phyloP scores from a whole-genome alignment of 2,113 vertebrate genomes.

The Henicopernis longicauda region DNA sequence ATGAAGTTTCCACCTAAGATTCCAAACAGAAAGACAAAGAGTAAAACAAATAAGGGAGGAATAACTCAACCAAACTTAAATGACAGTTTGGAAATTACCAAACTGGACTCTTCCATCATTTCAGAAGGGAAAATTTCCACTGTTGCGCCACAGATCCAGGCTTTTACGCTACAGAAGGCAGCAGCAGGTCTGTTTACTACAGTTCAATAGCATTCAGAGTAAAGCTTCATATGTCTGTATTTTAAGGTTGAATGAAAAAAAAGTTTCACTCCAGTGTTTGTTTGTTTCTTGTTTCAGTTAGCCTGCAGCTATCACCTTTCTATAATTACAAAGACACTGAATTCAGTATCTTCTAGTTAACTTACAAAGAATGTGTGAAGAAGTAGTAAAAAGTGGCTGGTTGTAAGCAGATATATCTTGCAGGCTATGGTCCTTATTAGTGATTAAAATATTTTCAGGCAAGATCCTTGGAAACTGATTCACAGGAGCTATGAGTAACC shows the following conservation, averaged over 20 bases:
- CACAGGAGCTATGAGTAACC: not conserved
- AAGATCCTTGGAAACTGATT: not conserved
- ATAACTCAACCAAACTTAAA: slow-evolving; percentile 91
- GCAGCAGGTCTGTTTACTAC: slow-evolving; percentile 84
- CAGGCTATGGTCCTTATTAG: not conserved
- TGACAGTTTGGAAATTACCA: slow-evolving; percentile 94
- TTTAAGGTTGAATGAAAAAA: not conserved
- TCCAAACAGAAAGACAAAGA: slow-evolving; percentile 96
- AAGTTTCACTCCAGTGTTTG: not conserved
- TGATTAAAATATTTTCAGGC: not conserved
- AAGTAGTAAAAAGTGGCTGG: not conserved
- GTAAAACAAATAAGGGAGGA: slow-evolving; percentile 91
- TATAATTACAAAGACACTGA: not conserved
- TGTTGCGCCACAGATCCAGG: slow-evolving; percentile 88
- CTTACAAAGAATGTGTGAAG: not conserved
- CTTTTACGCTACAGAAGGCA: slow-evolving; percentile 88
- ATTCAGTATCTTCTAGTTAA: not conserved
- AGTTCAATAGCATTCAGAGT: not conserved
- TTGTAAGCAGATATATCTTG: not conserved
- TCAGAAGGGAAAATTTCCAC: slow-evolving; percentile 86
- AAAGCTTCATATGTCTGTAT: not conserved
- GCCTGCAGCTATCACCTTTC: not conserved
- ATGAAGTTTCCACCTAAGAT: slow-evolving; percentile 99
- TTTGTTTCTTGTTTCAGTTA: not conserved
- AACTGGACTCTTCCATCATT: slow-evolving; percentile 88